Conservation (phyloP, 2,888 invertebrate genomes). For the Volucella zonaria region DNA sequence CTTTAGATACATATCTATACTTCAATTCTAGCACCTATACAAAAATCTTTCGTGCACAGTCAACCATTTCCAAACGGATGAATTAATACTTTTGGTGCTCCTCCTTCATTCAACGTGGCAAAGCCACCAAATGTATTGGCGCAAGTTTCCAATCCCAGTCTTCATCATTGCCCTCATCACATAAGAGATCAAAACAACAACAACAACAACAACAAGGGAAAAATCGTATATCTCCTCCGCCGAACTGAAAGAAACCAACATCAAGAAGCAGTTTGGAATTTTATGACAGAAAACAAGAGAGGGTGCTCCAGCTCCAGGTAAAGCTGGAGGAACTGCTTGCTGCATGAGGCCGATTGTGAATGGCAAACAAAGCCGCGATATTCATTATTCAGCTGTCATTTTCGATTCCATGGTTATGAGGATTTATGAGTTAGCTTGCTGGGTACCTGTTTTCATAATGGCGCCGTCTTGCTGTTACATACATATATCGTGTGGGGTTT, state of each 20-base stretch:
- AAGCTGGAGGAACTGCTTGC: constrained; percentile 39
- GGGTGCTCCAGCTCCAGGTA: constrained; percentile 39
- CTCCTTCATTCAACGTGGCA: constrained; percentile 52
- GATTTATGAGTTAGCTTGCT: constrained; percentile 72
- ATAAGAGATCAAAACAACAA: constrained; percentile 32
- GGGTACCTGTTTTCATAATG: constrained; percentile 72
- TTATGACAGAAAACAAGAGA: constrained; percentile 13
- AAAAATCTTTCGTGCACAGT: constrained; percentile 30
- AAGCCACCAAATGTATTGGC: constrained; percentile 13
- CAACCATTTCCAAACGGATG: constrained; percentile 64
- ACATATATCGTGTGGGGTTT: constrained; percentile 41
- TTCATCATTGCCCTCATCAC: constrained; percentile 35
- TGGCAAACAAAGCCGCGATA: constrained; percentile 73
- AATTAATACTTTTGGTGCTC: constrained; percentile 67
- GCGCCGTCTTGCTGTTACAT: constrained; percentile 47
- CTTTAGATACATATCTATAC: constrained; percentile 19
- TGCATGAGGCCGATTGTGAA: constrained; percentile 62
- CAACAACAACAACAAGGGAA: constrained; percentile 1
- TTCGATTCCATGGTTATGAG: constrained; percentile 74
- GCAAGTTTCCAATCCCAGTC: constrained; percentile 58
- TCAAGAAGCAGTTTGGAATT: no score
- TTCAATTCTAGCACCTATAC: constrained; percentile 1
- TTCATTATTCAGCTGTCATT: constrained; percentile 74
- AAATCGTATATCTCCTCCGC: not conserved
- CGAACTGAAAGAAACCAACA: no score